These are phyloP conservation scores for Aptenodytes patagonicus DNA, from an alignment of 2,113 vertebrate species.

Conservation along the genomic window DNA sequence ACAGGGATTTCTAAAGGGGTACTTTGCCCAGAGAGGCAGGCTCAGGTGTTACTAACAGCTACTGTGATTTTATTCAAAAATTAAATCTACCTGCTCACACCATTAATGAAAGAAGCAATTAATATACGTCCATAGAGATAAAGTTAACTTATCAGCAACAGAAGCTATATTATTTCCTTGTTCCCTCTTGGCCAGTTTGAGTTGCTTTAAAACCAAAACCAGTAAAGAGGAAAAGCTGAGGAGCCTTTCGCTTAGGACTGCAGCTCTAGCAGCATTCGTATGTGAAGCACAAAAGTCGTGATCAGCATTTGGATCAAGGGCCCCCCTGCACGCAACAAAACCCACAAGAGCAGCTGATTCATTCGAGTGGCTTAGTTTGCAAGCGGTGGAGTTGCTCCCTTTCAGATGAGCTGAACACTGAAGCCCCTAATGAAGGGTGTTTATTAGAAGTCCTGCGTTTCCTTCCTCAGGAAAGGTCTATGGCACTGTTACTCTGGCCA, in stretches of 20 bases:
- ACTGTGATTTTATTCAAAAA: neutral
- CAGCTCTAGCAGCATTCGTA: neutral
- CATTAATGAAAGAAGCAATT: neutral
- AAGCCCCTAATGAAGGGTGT: neutral
- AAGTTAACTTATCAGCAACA: neutral
- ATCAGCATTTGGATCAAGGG: neutral
- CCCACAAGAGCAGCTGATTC: neutral
- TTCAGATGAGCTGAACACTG: neutral
- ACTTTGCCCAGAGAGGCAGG: neutral
- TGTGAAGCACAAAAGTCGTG: accelerated
- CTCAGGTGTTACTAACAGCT: neutral
- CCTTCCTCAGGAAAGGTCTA: neutral
- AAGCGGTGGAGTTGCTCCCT: neutral
- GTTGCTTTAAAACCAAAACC: neutral
- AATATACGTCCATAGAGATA: neutral
- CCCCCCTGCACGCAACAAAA: neutral
- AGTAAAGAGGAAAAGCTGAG: neutral
- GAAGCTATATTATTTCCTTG: neutral
- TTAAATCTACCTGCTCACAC: neutral
- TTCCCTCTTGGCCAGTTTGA: neutral
- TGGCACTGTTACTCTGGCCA: neutral
- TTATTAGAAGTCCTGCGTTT: neutral
- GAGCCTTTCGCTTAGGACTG: neutral
- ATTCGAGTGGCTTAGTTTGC: neutral
- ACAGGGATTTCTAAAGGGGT: neutral